These are phyloP conservation scores for Pangasius larnaudii DNA, from an alignment of 2,797 vertebrate species.

Conservation along the genomic window DNA sequence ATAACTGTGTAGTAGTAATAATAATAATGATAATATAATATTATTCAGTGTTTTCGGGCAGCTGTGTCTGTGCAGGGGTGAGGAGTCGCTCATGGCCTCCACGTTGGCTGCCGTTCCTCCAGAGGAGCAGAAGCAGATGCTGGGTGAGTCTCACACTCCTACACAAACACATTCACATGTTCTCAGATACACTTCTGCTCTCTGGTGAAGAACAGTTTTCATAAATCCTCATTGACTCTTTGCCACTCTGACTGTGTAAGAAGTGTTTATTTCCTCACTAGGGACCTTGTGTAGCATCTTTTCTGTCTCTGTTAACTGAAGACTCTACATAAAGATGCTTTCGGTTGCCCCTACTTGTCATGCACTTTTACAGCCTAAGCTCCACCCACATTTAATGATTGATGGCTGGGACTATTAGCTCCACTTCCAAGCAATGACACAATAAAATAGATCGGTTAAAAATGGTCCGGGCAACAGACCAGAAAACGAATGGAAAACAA, in stretches of 20 bases:
- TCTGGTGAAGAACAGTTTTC: neutral
- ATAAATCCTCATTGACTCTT: neutral
- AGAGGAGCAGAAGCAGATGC: neutral
- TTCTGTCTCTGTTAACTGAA: neutral
- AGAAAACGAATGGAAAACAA: neutral
- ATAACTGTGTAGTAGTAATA: neutral
- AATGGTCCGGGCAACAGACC: neutral
- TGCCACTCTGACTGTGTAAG: neutral
- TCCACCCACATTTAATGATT: neutral
- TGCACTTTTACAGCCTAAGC: neutral
- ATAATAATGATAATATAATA: too few species aligned
- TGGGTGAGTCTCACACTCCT: neutral
- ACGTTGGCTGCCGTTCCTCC: neutral
- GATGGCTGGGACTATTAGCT: neutral
- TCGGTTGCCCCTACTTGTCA: neutral
- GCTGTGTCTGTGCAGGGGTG: neutral
- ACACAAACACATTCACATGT: neutral
- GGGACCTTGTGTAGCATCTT: neutral
- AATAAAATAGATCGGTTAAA: neutral
- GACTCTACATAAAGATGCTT: neutral
- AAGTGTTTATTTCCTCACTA: neutral
- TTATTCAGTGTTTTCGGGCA: neutral
- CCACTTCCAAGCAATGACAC: neutral
- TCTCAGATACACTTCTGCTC: neutral
- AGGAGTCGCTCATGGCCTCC: neutral